Conservation (phyloP, 2,113 vertebrate species). For the Macquaria australasica region DNA sequence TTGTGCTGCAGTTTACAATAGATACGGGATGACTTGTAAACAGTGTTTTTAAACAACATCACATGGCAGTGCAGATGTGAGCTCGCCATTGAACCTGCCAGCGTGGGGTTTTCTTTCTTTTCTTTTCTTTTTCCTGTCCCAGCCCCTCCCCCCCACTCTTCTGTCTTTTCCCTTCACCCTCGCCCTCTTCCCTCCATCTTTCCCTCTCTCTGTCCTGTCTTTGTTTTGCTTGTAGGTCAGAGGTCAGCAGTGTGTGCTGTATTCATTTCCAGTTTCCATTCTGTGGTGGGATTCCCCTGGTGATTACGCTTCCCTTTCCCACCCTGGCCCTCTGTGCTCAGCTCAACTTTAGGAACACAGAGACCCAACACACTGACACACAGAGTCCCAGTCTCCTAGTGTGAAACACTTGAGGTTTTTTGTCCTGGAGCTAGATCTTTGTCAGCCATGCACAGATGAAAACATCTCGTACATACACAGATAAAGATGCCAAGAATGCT, state of each 20-base stretch:
- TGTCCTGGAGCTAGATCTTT: constrained; percentile 1
- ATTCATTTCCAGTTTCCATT: constrained; percentile 80
- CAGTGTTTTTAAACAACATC: constrained; percentile 24
- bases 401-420: not conserved
- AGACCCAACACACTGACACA: not conserved
- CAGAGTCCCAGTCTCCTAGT: not conserved
- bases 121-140: not conserved
- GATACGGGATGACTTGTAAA: constrained; percentile 19
- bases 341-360: not conserved
- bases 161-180: constrained; percentile 49
- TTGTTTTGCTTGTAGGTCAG: constrained; percentile 74
- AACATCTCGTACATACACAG: not conserved
- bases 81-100: not conserved
- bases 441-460: not conserved
- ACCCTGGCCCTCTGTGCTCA: constrained; percentile 45
- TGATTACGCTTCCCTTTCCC: constrained; percentile 75
- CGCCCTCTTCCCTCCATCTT: constrained; percentile 28
- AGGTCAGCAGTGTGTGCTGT: constrained; percentile 69
- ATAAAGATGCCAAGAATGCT: constrained; percentile 22
- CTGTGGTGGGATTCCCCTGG: constrained; percentile 74
- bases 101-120: not conserved
- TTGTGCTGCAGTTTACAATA: constrained; percentile 35
- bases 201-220: constrained; percentile 56
- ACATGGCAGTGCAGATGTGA: constrained; percentile 37
- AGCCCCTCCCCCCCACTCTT: not conserved